Base-by-base conservation (phyloP, 2,797 vertebrate species). In the Neomorphus geoffroyi region DNA sequence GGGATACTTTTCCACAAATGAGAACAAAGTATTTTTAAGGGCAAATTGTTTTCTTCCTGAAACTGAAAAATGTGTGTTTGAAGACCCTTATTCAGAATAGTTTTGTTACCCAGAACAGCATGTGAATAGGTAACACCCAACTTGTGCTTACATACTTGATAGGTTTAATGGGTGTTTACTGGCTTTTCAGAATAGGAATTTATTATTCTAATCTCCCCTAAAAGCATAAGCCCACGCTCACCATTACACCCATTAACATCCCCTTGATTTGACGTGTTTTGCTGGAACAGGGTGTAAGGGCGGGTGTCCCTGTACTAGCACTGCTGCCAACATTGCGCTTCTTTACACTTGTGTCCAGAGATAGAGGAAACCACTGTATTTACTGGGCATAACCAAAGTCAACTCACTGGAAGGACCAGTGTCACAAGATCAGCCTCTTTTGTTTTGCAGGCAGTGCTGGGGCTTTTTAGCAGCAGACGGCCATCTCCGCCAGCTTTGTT, bases 361-460 rank as follows among this genome's bases (percentile, higher is more conserved):
- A 78, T 9, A 35, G 60, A 69, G 86, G 67, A 73, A 62, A 43
- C 10, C 1, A 1, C 80, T 41, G 60, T 69, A 22, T 39, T 43
- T 14, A 1, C 0, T 24, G 50, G 60, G 56, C 46, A 9, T 4
- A 51, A 41, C 53, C 48, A 51, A 7, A 77, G 73, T 2, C 4
- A n/a, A 58, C 60, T 19, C 11, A 0, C 79, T 51, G 57, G 43
- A 11, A 66, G 28, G 66, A 14, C 74, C 23, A 0, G 35, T 81
- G 50, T 21, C 91, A 53, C 28, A 3, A 65, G 89, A 50, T 80
- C 86, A 92, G 77, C 64, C 70, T 86, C 77, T 80, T 77, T 43
- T 88, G 70, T 94, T 96, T 94, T 93, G 69, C 96, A 96, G 96
- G 90, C 89, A 90, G 53, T 30, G 87, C 93, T 90, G 87, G 51